These are phyloP conservation scores for Antheraea assamensis DNA, from an alignment of 2,888 invertebrate genomes.

Conservation along the genomic window DNA sequence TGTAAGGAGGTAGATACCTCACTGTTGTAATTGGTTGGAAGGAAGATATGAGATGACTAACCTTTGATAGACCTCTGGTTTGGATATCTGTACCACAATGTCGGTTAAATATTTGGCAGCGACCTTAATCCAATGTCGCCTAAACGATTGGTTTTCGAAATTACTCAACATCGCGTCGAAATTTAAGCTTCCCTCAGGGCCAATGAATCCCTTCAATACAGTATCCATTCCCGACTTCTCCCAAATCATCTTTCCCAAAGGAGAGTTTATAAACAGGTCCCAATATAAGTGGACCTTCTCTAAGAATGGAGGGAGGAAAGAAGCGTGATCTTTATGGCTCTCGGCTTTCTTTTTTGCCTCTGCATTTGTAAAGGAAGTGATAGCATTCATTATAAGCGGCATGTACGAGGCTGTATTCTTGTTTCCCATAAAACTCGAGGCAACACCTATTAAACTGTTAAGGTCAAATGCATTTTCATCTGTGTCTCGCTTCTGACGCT, in stretches of 20 bases:
- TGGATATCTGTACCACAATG: slow-evolving; percentile 87
- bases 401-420: slow-evolving; percentile 75
- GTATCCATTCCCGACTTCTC: slow-evolving; percentile 87
- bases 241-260: slow-evolving; percentile 88
- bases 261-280: slow-evolving; percentile 90
- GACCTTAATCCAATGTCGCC: slow-evolving; percentile 90
- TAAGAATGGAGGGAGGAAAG: slow-evolving; percentile 86
- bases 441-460: slow-evolving; percentile 78
- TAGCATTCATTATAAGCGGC: slow-evolving; percentile 85
- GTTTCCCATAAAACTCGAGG: slow-evolving; percentile 79
- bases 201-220: slow-evolving; percentile 86
- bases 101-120: slow-evolving; percentile 89
- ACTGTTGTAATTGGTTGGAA: not conserved
- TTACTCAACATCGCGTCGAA: slow-evolving; percentile 88
- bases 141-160: slow-evolving; percentile 90
- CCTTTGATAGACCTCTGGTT: slow-evolving; percentile 89
- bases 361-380: slow-evolving; percentile 83
- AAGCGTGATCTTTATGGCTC: slow-evolving; percentile 86
- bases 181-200: slow-evolving; percentile 86
- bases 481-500: slow-evolving; percentile 54
- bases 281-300: slow-evolving; percentile 86
- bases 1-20: not conserved
- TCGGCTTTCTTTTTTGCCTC: slow-evolving; percentile 83
- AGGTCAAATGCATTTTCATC: slow-evolving; percentile 73
- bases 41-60: slow-evolving; percentile 50